Evolutionary conservation across 2,888 invertebrate genomes (phyloP), one percentile per base, ranked within the genome.

Genomic region (Ceraclea dissimilis): DNA sequence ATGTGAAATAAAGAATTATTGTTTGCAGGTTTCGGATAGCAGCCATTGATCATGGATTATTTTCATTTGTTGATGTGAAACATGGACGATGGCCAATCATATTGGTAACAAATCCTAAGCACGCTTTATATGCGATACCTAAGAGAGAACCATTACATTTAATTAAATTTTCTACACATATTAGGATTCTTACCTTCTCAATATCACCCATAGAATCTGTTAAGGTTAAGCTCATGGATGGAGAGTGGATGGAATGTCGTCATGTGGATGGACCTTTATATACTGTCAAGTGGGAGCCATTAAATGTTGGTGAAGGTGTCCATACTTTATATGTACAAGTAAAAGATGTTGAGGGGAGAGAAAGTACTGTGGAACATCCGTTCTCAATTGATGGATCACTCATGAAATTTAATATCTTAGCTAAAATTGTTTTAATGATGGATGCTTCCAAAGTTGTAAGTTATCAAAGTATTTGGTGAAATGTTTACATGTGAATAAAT

Each of bases 51-150:
- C 90, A 93, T 70, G 93, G 92, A 48, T 74, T 91, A 63, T 85
- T 94, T 68, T 90, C 93, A 26, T 93, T 94, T 73, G 75, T 83
- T 56, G 94, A 94, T 71, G 77, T 87, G 52, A 77, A 76, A 63
- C 85, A 90, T 68, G 79, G 83, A 61, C 74, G 80, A 16, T 93
- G 92, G 92, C 94, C 94, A 8, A 74, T 91, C 21, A 79, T 86
- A 46, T 72, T 95, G 62, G 80, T 94, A 17, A 93, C 93, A 49
- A 94, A 93, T 76, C 95, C 95, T n/a, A 94, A 93, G 74, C 80
- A 90, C 72, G 86, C 89, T 22, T 74, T 83, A 60, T 90, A 84
- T 69, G 68, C 78, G 48, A 84, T 91, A 73, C 85, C 88, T 1
- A 75, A 78, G 2, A 82, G 85, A 65, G 93, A 93, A 71, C 87